These are phyloP conservation scores for Hoplodrina ambigua DNA, from an alignment of 2,888 invertebrate species.

Conservation along the genomic window DNA sequence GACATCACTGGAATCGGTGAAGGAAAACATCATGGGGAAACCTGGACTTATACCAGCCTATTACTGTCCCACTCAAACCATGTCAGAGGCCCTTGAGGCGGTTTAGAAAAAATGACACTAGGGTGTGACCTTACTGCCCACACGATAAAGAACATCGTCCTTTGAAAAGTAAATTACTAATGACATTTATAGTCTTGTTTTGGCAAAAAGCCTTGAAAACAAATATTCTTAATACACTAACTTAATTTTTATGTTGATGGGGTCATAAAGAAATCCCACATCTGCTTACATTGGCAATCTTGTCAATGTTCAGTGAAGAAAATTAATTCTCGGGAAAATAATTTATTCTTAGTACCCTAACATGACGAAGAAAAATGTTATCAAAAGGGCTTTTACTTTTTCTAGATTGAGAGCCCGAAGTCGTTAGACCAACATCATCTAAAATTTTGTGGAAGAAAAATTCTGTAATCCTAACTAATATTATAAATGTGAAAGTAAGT, in stretches of 20 bases:
- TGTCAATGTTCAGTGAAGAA: background rate
- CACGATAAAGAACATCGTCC: background rate
- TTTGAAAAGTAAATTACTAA: conserved; percentile 44
- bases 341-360: conserved; percentile 7
- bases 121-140: too few species aligned
- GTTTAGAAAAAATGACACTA: too few species aligned
- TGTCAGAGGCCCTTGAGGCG: too few species aligned
- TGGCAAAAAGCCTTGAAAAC: conserved; percentile 42
- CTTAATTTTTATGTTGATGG: conserved; percentile 59
- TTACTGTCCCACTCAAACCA: too few species aligned
- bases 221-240: conserved; percentile 42
- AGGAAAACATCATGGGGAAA: too few species aligned
- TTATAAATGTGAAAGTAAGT: too few species aligned
- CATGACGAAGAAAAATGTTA: background rate
- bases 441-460: too few species aligned
- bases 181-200: conserved; percentile 57
- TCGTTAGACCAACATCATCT: too few species aligned
- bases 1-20: too few species aligned
- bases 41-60: too few species aligned
- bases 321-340: conserved; percentile 12
- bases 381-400: background rate
- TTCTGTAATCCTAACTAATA: too few species aligned
- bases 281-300: conserved; percentile 31
- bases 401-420: too few species aligned
- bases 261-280: conserved; percentile 42